Evolutionary conservation across 2,113 vertebrate species (phyloP).

Genomic region (Cyanoderma ruficeps): DNA sequence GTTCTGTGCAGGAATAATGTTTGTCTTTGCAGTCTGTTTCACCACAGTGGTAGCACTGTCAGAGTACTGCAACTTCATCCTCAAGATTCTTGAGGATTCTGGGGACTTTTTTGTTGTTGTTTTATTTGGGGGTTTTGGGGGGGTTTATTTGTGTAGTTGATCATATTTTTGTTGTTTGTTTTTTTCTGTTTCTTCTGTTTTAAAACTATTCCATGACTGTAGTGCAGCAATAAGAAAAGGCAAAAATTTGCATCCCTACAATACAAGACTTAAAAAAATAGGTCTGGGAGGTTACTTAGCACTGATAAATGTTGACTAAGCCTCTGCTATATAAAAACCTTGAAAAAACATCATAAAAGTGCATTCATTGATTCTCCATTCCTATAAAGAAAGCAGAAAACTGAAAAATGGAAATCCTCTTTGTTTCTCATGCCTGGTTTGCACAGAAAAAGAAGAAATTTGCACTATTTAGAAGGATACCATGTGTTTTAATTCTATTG

Average conservation of each 20-base stretch:
- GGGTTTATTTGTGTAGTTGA: fast-evolving
- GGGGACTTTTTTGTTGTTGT: background rate
- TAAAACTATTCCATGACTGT: background rate
- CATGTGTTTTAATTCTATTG: background rate
- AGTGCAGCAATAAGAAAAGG: background rate
- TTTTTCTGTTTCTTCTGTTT: background rate
- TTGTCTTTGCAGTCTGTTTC: background rate
- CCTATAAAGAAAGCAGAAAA: background rate
- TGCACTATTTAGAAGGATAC: background rate
- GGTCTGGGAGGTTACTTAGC: background rate
- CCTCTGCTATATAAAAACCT: background rate
- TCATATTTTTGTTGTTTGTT: fast-evolving
- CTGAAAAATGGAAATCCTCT: background rate
- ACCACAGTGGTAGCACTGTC: background rate
- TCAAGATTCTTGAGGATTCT: background rate
- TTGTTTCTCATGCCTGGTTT: background rate
- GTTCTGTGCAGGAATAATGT: background rate
- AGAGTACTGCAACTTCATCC: background rate
- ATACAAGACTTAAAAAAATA: background rate
- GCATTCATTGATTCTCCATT: background rate
- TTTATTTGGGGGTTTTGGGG: fast-evolving
- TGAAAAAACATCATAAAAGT: background rate
- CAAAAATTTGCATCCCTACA: background rate
- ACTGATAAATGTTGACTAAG: background rate
- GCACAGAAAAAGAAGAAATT: background rate